phyloP scores from a whole-genome alignment of 2,797 vertebrate species.

The Myotis daubentonii region DNA sequence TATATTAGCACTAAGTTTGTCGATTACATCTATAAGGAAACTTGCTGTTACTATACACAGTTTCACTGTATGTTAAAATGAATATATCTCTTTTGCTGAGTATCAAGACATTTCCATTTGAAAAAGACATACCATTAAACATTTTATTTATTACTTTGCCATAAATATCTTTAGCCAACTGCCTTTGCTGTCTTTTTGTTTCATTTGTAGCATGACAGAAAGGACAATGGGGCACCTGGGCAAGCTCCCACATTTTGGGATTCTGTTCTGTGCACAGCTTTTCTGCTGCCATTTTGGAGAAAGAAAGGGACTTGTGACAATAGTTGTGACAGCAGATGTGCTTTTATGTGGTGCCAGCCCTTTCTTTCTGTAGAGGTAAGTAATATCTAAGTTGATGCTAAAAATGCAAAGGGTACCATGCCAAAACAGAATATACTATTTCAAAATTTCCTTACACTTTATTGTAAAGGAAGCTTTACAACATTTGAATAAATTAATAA shows the following conservation, averaged over 20 bases:
- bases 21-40: neutral
- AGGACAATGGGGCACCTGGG: slow-evolving; percentile 55
- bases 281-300: slow-evolving; percentile 64
- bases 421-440: neutral
- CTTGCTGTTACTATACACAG: neutral
- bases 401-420: neutral
- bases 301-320: slow-evolving; percentile 43
- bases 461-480: neutral
- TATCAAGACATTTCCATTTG: slow-evolving; percentile 40
- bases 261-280: slow-evolving; percentile 36
- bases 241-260: slow-evolving; percentile 44
- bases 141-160: slow-evolving; percentile 61
- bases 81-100: slow-evolving; percentile 11
- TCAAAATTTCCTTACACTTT: neutral
- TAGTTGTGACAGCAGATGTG: slow-evolving; percentile 37
- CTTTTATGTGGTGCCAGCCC: slow-evolving; percentile 3
- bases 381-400: neutral
- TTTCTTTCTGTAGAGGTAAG: neutral
- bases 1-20: neutral
- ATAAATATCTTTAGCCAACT: slow-evolving; percentile 44
- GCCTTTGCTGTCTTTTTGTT: slow-evolving; percentile 60
- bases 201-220: slow-evolving; percentile 57
- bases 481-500: slow-evolving; percentile 7
- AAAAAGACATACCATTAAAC: slow-evolving; percentile 68
- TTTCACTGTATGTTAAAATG: slow-evolving; percentile 43